Conservation (phyloP, 2,888 invertebrate genomes). For the Incurvaria masculella region DNA sequence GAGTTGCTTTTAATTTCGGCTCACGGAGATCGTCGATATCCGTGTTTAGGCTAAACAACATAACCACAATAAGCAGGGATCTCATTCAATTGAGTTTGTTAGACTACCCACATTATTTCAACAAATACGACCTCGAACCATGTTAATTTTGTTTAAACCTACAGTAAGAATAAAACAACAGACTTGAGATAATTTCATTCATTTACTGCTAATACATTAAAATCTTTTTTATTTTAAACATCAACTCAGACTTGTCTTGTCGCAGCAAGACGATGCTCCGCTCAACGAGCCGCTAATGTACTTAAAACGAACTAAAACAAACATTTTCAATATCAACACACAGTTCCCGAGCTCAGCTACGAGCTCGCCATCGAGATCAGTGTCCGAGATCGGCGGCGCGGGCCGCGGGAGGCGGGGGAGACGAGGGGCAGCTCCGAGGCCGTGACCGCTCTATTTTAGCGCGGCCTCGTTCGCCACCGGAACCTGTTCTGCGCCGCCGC, state of each 20-base stretch:
- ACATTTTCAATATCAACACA: background rate
- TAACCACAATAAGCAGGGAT: no score
- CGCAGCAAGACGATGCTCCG: background rate
- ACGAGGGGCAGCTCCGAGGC: constrained; percentile 20
- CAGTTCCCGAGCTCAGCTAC: constrained; percentile 44
- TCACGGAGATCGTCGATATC: no score
- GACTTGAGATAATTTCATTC: no score
- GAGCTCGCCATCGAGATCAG: constrained; percentile 49
- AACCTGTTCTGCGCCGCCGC: constrained; percentile 13
- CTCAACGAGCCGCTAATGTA: background rate
- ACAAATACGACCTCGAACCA: no score
- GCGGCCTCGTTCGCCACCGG: constrained; percentile 20
- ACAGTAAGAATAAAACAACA: no score
- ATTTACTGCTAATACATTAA: no score
- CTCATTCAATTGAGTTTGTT: no score
- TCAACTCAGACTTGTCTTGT: background rate
- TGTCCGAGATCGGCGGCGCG: constrained; percentile 37
- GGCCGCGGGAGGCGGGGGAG: constrained; percentile 25
- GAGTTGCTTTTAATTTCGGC: no score
- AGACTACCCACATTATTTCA: no score
- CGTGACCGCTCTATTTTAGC: constrained; percentile 1
- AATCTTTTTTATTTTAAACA: background rate
- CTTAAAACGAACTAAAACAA: background rate
- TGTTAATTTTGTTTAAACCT: no score
- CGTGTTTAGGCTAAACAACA: no score